Base-by-base conservation (phyloP, 2,113 vertebrate genomes). In the Lepidothrix coronata region DNA sequence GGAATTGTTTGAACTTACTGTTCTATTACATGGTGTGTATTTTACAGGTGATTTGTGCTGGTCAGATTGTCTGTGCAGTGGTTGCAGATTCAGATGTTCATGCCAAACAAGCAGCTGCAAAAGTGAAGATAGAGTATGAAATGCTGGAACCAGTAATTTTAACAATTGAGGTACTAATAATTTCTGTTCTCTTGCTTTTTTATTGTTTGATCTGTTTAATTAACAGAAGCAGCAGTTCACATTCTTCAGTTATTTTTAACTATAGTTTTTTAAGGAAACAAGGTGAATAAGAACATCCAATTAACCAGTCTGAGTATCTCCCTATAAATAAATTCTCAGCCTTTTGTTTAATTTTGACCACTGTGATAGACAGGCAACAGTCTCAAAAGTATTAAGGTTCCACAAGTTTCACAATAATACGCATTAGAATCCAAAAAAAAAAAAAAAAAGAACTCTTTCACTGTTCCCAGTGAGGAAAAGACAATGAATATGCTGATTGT, bases 31-130 rank as follows among this genome's bases (percentile, higher is more conserved):
- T 48, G 55, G 12, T 91, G 17, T 78, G 24, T 83, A 43, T 91
- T 90, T 91, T 57, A 13, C 86, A 98, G 98, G 98, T 98, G 25
- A 93, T 95, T 54, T 98, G 98, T 4, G 97, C 98, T 80, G 98
- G 98, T 70, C 98, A 98, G 84, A 77, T 98, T 72, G 81, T 98
- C 87, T 98, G 98, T 85, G 98, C 97, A 59, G 98, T 98, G 75
- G 94, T 93, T 15, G 98, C 98, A 5, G 97, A 98, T 86, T 97
- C 97, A 39, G 92, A 96, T 3, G 49, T 89, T 30, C 97, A 97
- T 77, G 98, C 97, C 27, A 98, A 97, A 80, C 81, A 77, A 61
- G 98, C 98, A 48, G 87, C 81, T 73, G 96, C 90, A 77, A 97
- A 97, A 95, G 96, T 98, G 63, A 97, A 97, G 81, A 96, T 98